Evolutionary conservation across 2,888 invertebrate species (phyloP), one percentile per base, ranked within the genome.

Genomic region (Lissonota sp.): DNA sequence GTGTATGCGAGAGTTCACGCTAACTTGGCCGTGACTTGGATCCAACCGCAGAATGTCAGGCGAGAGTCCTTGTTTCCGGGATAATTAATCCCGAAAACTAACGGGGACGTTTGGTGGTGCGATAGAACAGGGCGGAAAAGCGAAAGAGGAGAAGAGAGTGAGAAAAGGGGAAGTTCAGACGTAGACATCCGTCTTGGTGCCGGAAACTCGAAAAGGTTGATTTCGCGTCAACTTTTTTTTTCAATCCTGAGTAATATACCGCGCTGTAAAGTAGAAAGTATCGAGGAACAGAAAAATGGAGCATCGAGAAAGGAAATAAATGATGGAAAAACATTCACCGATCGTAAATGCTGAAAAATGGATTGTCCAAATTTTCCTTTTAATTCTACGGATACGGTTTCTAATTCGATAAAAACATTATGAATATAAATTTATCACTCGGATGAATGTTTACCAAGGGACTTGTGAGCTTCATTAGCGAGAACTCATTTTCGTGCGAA

Each of bases 11-110:
- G 46, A 26, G 60, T 60, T 67, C 42, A 60, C 80, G 55, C 76
- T 76, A 76, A 80, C 76, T 76, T 80, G 67, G 49, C 76, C 72
- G 76, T 72, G 80, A 80, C 80, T 80, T 73, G 80, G 76, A 80
- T 80, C 80, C 69, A 51, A 76, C 76, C 80, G 69, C 80, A 76
- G 80, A 80, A 80, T 80, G 80, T 80, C 83, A 79, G 42, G 80
- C 67, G 73, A 66, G 83, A 82, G 82, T 86, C 86, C 83, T 87
- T 84, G 88, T 86, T 85, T 81, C 84, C 83, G 83, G 84, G 85
- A 87, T 87, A 88, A 87, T 88, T 87, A 87, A 87, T 87, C 88
- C 84, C 83, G 84, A 82, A 84, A 84, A 83, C 69, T 71, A 84
- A 87, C 83, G 80, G 79, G 26, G 78, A 81, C 73, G 69, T 69